Conservation (phyloP, 1,140 invertebrate genomes). For the Samia ricini region DNA sequence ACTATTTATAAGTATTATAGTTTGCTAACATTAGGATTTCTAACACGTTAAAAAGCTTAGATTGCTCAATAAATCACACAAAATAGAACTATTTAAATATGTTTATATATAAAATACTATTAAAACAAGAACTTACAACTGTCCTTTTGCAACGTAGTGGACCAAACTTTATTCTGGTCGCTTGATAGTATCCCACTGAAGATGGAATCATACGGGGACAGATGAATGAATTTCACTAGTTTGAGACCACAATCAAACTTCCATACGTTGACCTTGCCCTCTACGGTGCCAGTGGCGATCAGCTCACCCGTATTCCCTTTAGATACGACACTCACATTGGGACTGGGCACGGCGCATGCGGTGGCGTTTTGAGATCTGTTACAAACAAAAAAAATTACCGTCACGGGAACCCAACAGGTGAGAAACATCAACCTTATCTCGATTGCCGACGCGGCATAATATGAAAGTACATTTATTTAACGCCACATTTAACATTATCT, state of each 20-base stretch:
- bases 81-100: not conserved
- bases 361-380: constrained; percentile 89
- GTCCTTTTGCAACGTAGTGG: constrained; percentile 67
- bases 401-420: too few relatives aligned
- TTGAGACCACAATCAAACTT: constrained; percentile 86
- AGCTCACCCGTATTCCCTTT: constrained; percentile 82
- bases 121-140: constrained; percentile 48
- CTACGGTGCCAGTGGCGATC: constrained; percentile 81
- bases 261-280: constrained; percentile 82
- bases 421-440: too few relatives aligned
- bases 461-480: too few relatives aligned
- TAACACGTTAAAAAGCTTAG: too few relatives aligned
- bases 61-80: too few relatives aligned
- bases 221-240: constrained; percentile 65
- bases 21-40: too few relatives aligned
- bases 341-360: constrained; percentile 84
- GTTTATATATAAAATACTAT: not conserved
- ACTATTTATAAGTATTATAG: too few relatives aligned
- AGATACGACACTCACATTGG: constrained; percentile 76
- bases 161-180: constrained; percentile 72
- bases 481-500: too few relatives aligned
- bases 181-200: constrained; percentile 66
- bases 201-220: constrained; percentile 68
- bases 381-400: constrained; percentile 7
- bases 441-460: too few relatives aligned